phyloP scores from a whole-genome alignment of 2,797 vertebrate genomes.

The Yasuhikotakia modesta region DNA sequence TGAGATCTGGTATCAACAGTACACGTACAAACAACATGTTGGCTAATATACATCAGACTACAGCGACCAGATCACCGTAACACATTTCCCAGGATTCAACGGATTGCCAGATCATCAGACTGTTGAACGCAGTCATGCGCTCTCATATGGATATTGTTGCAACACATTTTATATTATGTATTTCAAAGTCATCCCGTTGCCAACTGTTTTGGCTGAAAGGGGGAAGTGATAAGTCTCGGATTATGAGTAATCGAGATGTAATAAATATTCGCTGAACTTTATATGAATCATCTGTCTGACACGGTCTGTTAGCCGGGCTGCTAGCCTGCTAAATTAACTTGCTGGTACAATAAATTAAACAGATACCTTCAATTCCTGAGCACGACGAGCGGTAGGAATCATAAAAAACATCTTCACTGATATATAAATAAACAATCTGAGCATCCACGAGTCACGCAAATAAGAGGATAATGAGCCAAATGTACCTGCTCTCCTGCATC shows the following conservation, averaged over 20 bases:
- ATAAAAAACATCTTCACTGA: background rate
- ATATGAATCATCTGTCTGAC: background rate
- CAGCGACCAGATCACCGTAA: background rate
- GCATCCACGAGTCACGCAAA: background rate
- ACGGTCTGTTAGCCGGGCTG: constrained; percentile 14
- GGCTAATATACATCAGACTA: background rate
- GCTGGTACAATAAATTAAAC: constrained; percentile 1
- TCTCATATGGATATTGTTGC: background rate
- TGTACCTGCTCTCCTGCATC: constrained; percentile 37
- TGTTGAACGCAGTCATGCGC: constrained; percentile 18
- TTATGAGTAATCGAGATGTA: background rate
- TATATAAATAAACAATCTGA: background rate
- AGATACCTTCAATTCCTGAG: constrained; percentile 1
- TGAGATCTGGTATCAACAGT: background rate
- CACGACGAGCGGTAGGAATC: background rate
- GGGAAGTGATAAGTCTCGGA: background rate
- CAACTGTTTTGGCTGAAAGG: background rate
- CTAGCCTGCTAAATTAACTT: constrained; percentile 31
- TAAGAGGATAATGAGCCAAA: constrained; percentile 24
- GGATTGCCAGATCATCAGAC: constrained; percentile 31
- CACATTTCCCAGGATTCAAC: background rate
- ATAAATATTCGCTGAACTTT: constrained; percentile 9
- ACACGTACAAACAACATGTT: background rate
- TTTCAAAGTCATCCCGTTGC: background rate
- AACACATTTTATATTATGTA: background rate